Evolutionary conservation across 2,113 vertebrate genomes (phyloP).

Genomic region (Megalops atlanticus): DNA sequence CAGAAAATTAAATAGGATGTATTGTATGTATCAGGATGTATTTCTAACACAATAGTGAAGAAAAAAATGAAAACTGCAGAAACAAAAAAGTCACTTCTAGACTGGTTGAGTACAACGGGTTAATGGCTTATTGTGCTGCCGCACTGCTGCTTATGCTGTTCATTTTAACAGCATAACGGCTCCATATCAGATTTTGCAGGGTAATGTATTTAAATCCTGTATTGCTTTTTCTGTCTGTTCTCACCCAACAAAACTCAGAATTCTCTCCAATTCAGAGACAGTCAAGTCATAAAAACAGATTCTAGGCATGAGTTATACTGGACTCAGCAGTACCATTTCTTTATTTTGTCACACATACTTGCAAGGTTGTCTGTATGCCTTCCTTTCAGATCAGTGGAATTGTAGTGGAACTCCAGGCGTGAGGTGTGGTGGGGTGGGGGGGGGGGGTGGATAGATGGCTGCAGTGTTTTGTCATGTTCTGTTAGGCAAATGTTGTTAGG

Average conservation of each 20-base stretch:
- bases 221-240: neutral
- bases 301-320: neutral
- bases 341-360: neutral
- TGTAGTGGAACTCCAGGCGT: neutral
- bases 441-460: neutral
- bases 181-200: too few species aligned
- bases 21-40: too few species aligned
- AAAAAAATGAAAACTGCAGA: too few species aligned
- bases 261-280: too few species aligned
- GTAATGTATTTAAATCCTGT: neutral
- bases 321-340: neutral
- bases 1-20: too few species aligned
- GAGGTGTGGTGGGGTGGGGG: neutral
- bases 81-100: too few species aligned
- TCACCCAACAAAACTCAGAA: too few species aligned
- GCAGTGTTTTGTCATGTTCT: neutral
- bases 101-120: too few species aligned
- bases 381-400: neutral
- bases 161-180: too few species aligned
- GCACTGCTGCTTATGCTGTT: too few species aligned
- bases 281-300: neutral
- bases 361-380: neutral
- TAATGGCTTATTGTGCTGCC: too few species aligned
- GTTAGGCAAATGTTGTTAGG: neutral
- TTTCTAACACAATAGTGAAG: too few species aligned